Evolutionary conservation across 2,113 vertebrate genomes (phyloP), one percentile per base, ranked within the genome.

Genomic region (Actenoides hombroni): DNA sequence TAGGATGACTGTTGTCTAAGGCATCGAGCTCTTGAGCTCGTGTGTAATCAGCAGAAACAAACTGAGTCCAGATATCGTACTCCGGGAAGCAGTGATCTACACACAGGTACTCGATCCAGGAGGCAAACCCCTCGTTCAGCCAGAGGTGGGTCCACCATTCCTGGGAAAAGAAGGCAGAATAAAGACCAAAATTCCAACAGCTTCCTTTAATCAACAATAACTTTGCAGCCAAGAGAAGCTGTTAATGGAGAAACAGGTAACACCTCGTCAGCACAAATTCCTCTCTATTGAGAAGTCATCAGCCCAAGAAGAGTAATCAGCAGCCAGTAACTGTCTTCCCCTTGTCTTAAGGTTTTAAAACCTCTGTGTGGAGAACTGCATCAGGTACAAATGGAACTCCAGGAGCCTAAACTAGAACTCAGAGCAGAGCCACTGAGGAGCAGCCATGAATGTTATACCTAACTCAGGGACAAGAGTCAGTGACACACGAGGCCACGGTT

Each of bases 131-230:
- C 97, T 99, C 99, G 61, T 99, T 99, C 69, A 99, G 98, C 99
- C 99, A 99, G 91, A 99, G 98, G 85, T 99, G 99, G 40, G 99
- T 99, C 99, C 99, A 99, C 99, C 99, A 99, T 79, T 99, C 99
- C 99, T 99, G 97, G 29, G 71, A n/a, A 82, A 37, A 86, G 35
- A 67, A 2, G 8, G 10, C 23, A 63, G 44, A 9, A 83, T 67
- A n/a, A 95, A 75, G 21, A 74, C 13, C 51, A 81, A 26, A 39
- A 33, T 9, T 49, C 46, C 11, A 17, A 19, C 42, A 76, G 64
- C 20, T 88, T 84, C 11, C 25, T 37, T 17, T 7, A 7, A 44
- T 11, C 59, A 8, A 29, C 5, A 28, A 8, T 5, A n/a, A n/a
- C 9, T 6, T 4, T 14, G 24, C 28, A 64, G 37, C 70, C 80